Evolutionary conservation across 2,113 vertebrate species (phyloP).

Genomic region (Hemicordylus capensis): DNA sequence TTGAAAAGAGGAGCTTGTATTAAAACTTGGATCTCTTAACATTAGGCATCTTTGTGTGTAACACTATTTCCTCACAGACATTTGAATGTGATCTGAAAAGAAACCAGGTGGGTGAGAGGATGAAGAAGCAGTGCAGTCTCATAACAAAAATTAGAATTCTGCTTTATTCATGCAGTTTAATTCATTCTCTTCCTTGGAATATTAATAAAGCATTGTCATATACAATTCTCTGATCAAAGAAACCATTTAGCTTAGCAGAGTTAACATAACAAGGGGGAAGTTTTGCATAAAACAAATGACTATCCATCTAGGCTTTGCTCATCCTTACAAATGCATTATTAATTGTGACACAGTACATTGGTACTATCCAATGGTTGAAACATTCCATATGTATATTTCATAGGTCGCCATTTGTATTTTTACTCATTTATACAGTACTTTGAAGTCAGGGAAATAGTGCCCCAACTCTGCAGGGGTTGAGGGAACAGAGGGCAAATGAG

Average conservation of each 20-base stretch:
- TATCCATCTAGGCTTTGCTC: slow-evolving; percentile 11
- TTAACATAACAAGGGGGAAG: neutral
- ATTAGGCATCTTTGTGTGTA: slow-evolving; percentile 50
- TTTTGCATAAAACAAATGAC: neutral
- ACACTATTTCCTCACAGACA: slow-evolving; percentile 46
- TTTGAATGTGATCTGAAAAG: slow-evolving; percentile 45
- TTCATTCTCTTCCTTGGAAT: neutral
- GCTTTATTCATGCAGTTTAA: neutral
- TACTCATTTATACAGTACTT: no score
- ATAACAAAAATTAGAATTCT: slow-evolving; percentile 34
- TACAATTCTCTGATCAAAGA: slow-evolving; percentile 13
- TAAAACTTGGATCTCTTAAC: slow-evolving; percentile 63
- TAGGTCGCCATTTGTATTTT: no score
- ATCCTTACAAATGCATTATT: slow-evolving; percentile 15
- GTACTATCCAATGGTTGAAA: neutral
- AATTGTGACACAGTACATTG: slow-evolving; percentile 3
- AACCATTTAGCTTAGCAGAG: neutral
- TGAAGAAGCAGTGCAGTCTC: slow-evolving; percentile 6
- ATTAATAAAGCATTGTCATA: slow-evolving; percentile 8
- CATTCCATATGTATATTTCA: no score
- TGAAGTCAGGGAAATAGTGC: no score
- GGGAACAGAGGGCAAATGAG: no score
- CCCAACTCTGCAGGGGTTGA: no score
- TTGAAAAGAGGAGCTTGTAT: slow-evolving; percentile 14
- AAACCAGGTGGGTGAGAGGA: slow-evolving; percentile 50